Conservation (phyloP, 2,797 vertebrate genomes). For the Hipposideros larvatus region DNA sequence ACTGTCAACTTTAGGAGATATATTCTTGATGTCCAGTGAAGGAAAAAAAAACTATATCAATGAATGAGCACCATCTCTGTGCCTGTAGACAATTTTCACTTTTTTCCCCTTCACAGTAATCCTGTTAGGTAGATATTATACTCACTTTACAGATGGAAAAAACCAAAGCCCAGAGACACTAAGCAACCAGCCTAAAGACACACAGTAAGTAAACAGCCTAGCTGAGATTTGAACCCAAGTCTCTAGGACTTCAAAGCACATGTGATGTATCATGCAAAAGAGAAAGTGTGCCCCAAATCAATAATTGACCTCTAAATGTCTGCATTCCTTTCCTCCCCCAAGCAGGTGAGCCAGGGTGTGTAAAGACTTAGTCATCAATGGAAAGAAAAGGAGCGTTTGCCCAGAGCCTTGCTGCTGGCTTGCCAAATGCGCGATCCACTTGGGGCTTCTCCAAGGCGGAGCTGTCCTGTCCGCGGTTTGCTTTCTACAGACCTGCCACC, state of each 20-base stretch:
- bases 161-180: background rate
- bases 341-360: background rate
- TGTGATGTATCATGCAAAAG: background rate
- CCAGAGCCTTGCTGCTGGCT: background rate
- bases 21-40: background rate
- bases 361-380: background rate
- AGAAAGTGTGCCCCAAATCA: background rate
- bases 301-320: background rate
- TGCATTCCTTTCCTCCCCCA: background rate
- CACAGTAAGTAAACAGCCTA: background rate
- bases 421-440: background rate
- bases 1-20: background rate
- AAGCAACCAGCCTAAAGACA: background rate
- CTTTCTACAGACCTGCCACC: background rate
- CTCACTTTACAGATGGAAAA: background rate
- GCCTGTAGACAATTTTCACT: background rate
- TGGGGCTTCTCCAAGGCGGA: background rate
- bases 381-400: background rate
- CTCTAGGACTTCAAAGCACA: background rate
- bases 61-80: background rate
- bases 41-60: background rate
- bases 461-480: background rate
- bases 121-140: background rate
- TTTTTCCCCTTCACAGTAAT: background rate
- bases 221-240: background rate